Base-by-base conservation (phyloP, 2,888 invertebrate genomes). In the Sylvicola cinctus region DNA sequence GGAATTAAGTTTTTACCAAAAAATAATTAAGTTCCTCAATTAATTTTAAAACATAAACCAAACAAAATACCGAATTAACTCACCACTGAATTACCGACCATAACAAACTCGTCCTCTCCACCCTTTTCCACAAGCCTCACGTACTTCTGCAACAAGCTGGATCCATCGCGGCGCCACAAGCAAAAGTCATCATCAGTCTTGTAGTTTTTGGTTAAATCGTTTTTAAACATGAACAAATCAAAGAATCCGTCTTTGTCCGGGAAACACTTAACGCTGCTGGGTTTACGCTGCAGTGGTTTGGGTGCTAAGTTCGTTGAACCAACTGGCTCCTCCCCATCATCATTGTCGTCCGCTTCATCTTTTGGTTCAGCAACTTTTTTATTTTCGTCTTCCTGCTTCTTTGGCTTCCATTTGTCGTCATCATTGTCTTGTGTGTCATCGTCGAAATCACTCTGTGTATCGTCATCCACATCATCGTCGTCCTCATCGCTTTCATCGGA, bases 21-120 rank as follows among this genome's bases (percentile, higher is more conserved):
- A n/a, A n/a, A n/a, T n/a, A n/a, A n/a, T n/a, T n/a, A n/a, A n/a
- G n/a, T n/a, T n/a, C n/a, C n/a, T n/a, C n/a, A n/a, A n/a, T n/a
- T n/a, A n/a, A n/a, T n/a, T n/a, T n/a, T n/a, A n/a, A n/a, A n/a
- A n/a, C n/a, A n/a, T n/a, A n/a, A n/a, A 20, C 4, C 20, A 20
- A 8, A 20, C 20, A 20, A 20, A 20, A 20, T 20, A 8, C 20
- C 20, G 20, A 20, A 20, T 4, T 20, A 20, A 20, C 49, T 49
- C 40, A 56, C 57, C 51, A 58, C 57, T 3, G 58, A 58, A 28
- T 54, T 55, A 34, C 57, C 55, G 5, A 55, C 55, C 35, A 55
- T 56, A 1, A 55, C 42, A 28, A 55, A 47, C 33, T 55, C 50
- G 8, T 51, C 50, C 11, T 48, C 47, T 11, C 46, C 28, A 8